Evolutionary conservation across 64 coral and sea anemone genomes (phyloP), one percentile per base, ranked within the genome.

Genomic region (Astreopora myriophthalma): DNA sequence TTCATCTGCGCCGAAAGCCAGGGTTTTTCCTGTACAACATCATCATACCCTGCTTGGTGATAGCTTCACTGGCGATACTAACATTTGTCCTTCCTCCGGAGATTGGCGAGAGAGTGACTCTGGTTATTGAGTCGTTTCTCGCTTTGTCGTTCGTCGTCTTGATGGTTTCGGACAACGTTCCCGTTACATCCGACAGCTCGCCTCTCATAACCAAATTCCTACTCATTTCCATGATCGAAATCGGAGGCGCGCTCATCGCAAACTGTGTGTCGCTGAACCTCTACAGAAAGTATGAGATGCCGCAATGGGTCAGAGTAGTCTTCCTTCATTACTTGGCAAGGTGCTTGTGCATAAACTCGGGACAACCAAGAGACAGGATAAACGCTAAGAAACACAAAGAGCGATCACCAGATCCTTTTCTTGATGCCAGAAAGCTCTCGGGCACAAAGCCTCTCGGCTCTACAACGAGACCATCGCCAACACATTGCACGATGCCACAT

Each of bases 11-110:
- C 48, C 92, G 95, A 34, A 97, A 97, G 37, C 95, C 95, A 35
- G 95, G 95, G 10, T 97, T 97, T 83, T 97, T 97, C 79, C 95
- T 97, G 51, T 97, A 90, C 91, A 97, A 97, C 52, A 89, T 97
- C 73, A 97, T 97, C 81, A 97, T 97, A 82, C 95, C 95, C 19
- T 97, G 95, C 60, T 83, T 97, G 78, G 95, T 97, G 34, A 97
- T 97, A 49, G 85, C 95, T 16, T 88, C 95, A 9, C 46, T 97
- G 29, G 95, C 95, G 24, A 80, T 97, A 9, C 73, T 97, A 20
- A 97, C 95, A 86, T 97, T 97, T 91, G 49, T 97, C 55, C 91
- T 97, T 77, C 95, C 95, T 20, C 95, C 95, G 66, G 95, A 97
- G 78, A 97, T 97, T 37, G 95, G 95, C 3, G 95, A 97, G 55